These are phyloP conservation scores for Syngnathoides biaculeatus DNA, from an alignment of 2,113 vertebrate species.

Conservation along the genomic window DNA sequence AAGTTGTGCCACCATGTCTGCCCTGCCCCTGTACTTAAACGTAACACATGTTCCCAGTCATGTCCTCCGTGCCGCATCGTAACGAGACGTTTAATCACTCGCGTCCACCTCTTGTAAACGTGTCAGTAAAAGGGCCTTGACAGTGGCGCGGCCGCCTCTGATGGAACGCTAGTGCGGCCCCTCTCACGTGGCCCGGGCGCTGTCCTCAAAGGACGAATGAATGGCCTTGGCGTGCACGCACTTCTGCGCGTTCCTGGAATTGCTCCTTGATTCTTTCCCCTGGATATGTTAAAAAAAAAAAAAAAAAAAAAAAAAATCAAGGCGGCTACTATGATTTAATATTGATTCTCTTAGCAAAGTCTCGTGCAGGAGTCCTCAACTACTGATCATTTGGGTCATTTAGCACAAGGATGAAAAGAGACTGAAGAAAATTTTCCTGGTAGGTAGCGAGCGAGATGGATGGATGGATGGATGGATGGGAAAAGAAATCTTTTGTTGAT, in stretches of 20 bases:
- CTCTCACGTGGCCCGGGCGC: slow-evolving; percentile 14
- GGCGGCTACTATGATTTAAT: slow-evolving; percentile 61
- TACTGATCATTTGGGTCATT: background rate
- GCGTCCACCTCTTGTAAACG: slow-evolving; percentile 49
- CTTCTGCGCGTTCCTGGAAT: slow-evolving; percentile 45
- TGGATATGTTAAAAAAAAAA: no score
- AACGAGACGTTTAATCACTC: slow-evolving; percentile 58
- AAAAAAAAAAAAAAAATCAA: slow-evolving; percentile 60
- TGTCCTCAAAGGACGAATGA: slow-evolving; percentile 54
- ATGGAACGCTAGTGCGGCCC: slow-evolving; percentile 13
- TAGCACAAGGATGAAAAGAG: no score
- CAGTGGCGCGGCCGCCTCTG: slow-evolving; percentile 33
- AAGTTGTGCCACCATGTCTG: background rate
- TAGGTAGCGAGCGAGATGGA: no score
- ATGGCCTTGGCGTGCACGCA: slow-evolving; percentile 51
- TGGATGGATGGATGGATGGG: no score
- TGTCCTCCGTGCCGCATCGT: slow-evolving; percentile 46
- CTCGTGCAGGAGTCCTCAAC: background rate
- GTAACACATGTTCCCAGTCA: slow-evolving; percentile 39
- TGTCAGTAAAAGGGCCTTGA: slow-evolving; percentile 56
- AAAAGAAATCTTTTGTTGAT: no score
- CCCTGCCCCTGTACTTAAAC: slow-evolving; percentile 32
- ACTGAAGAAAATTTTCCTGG: no score
- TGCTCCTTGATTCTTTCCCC: slow-evolving; percentile 36
- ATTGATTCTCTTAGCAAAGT: slow-evolving; percentile 57